phyloP scores from a whole-genome alignment of 2,797 vertebrate species.

The Poeciliopsis presidionis region DNA sequence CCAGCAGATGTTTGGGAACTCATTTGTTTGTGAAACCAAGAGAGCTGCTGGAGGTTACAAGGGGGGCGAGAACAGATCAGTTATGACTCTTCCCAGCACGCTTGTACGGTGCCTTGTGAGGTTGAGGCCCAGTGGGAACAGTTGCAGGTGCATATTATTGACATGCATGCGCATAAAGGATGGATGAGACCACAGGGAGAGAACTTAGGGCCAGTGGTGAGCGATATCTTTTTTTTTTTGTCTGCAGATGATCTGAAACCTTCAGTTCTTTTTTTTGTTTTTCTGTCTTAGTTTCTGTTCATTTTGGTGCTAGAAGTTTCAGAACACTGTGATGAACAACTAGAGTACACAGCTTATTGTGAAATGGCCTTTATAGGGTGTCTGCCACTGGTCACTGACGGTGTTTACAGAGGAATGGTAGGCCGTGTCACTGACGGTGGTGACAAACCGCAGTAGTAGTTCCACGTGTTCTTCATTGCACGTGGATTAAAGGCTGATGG shows the following conservation, averaged over 20 bases:
- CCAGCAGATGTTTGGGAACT: slow-evolving; percentile 58
- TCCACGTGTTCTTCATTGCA: slow-evolving; percentile 24
- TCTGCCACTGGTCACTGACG: neutral
- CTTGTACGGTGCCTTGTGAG: slow-evolving; percentile 35
- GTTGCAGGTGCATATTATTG: slow-evolving; percentile 76
- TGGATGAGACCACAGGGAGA: slow-evolving; percentile 50
- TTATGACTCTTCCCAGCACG: slow-evolving; percentile 30
- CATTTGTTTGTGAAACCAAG: slow-evolving; percentile 70
- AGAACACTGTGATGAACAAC: slow-evolving; percentile 1
- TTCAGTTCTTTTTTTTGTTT: neutral
- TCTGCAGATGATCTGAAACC: slow-evolving; percentile 22
- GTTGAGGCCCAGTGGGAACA: slow-evolving; percentile 62
- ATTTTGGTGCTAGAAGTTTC: neutral
- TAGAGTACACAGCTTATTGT: neutral
- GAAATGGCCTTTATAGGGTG: neutral
- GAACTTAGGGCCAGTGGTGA: slow-evolving; percentile 44
- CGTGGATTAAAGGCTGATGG: neutral
- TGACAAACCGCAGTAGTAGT: slow-evolving; percentile 5
- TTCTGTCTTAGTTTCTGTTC: slow-evolving; percentile 19
- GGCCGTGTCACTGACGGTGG: slow-evolving; percentile 8
- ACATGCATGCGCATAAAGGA: slow-evolving; percentile 45
- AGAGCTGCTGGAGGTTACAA: slow-evolving; percentile 34
- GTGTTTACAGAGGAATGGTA: slow-evolving; percentile 15
- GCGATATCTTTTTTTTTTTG: slow-evolving; percentile 41
- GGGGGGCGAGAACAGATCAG: slow-evolving; percentile 24